Evolutionary conservation across 2,113 vertebrate genomes (phyloP).

Genomic region (Accipiter cooperii): DNA sequence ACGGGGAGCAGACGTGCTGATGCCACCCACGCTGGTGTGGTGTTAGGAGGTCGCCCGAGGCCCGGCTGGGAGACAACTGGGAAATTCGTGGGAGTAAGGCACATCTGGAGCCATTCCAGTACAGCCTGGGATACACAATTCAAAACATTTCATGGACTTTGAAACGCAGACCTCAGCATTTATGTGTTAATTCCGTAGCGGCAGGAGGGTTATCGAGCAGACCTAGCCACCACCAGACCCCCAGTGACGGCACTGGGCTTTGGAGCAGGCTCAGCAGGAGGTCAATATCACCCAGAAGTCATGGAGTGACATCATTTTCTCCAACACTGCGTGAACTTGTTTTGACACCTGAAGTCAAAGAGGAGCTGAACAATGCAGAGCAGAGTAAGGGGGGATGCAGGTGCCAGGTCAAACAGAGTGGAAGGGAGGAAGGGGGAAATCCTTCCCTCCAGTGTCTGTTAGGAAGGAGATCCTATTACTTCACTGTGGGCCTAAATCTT

Average conservation of each 20-base stretch:
- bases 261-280: background rate
- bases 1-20: rapidly evolving
- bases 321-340: rapidly evolving
- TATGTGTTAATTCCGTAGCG: background rate
- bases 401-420: background rate
- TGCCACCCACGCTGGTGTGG: background rate
- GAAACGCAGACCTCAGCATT: background rate
- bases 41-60: rapidly evolving
- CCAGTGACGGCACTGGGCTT: background rate
- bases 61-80: background rate
- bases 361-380: background rate
- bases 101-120: background rate
- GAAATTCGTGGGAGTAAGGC: background rate
- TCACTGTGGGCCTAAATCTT: background rate
- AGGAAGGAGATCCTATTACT: background rate
- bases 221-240: background rate
- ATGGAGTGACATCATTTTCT: background rate
- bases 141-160: background rate
- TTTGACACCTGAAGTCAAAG: background rate
- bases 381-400: background rate
- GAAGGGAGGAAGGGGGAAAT: background rate
- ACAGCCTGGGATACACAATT: background rate
- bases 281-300: rapidly evolving
- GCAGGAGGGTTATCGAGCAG: background rate
- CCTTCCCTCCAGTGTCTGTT: background rate